Base-by-base conservation (phyloP, 2,888 invertebrate genomes). In the Luperina testacea region DNA sequence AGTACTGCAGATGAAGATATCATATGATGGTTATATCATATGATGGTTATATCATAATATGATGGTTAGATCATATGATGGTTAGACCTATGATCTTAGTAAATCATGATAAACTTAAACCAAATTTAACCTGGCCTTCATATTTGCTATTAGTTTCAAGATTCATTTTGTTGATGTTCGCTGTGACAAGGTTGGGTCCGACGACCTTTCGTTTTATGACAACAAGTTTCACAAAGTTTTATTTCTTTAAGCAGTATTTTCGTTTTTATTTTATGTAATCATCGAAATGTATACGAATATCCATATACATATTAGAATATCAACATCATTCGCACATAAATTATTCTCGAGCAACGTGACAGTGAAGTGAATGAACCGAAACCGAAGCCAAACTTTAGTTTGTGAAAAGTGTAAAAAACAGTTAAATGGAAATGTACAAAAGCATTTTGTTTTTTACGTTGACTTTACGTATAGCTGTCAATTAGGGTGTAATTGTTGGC, bases 401-500 rank as follows among this genome's bases (percentile, higher is more conserved):
- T 64, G 65, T 65, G 57, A 74, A 85, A 84, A 81, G 53, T 64
- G 45, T 72, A 51, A 74, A 75, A 73, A 77, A 59, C 59, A 63
- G 72, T 70, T 67, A 74, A 77, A 80, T 77, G 76, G 72, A 78
- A 84, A 81, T 71, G 77, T 81, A 65, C 73, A 74, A 77, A 71
- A 85, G 75, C 74, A 78, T 85, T 77, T 69, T 61, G 59, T 68
- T 81, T 82, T 74, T 78, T 75, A 72, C 74, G 78, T 72, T 72
- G 57, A 57, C 72, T 85, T 85, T 85, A 85, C 32, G 1, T 32
- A 32, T 84, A 78, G 83, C 83, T 84, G 85, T 84, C 82, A 85
- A 84, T 84, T 85, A 85, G 82, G 72, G 65, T 70, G 69, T 81
- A 78, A 82, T 82, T 85, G 82, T 78, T 84, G 85, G 85, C 83